Percentiles rank a stretch among this genome's conserved stretches.
Conservation (phyloP, 2,113 vertebrate species). For the Mesitornis unicolor region DNA sequence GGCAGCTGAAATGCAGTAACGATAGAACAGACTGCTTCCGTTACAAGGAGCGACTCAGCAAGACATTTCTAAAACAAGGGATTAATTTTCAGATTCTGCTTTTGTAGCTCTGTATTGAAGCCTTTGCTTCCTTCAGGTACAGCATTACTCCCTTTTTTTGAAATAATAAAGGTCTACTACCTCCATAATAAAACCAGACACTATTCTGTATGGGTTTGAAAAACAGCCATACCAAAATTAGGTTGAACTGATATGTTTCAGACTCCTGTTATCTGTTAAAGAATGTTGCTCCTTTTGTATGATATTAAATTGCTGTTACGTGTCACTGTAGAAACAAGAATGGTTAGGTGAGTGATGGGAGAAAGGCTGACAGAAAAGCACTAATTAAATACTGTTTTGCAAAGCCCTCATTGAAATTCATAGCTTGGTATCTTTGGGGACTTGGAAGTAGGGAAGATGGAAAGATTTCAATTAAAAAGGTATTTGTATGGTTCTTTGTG, state of each 20-base stretch:
- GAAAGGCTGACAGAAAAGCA: constrained; percentile 69
- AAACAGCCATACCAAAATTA: background rate
- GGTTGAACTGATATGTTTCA: background rate
- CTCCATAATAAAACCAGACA: background rate
- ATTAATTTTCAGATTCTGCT: background rate
- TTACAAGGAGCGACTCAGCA: background rate
- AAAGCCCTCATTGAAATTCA: constrained; percentile 84
- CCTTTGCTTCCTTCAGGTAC: background rate
- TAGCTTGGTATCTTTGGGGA: constrained; percentile 80
- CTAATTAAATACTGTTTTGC: constrained; percentile 76
- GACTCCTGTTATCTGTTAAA: background rate
- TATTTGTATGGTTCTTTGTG: constrained; percentile 71
- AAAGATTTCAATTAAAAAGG: constrained; percentile 84
- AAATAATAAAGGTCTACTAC: background rate
- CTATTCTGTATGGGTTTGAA: background rate
- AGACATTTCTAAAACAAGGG: background rate
- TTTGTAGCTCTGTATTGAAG: background rate
- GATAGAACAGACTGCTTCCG: background rate
- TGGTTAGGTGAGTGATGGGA: constrained; percentile 42
- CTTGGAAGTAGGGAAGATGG: constrained; percentile 58
- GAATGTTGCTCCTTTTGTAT: background rate
- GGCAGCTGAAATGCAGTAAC: background rate
- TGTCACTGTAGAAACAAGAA: constrained; percentile 24
- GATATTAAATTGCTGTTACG: background rate
- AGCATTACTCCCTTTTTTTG: background rate